A percentile compares a stretch with the other conserved stretches of the same genome.
Evolutionary conservation across 2,888 invertebrate species (phyloP).

Genomic region (Tupiocoris notatus): DNA sequence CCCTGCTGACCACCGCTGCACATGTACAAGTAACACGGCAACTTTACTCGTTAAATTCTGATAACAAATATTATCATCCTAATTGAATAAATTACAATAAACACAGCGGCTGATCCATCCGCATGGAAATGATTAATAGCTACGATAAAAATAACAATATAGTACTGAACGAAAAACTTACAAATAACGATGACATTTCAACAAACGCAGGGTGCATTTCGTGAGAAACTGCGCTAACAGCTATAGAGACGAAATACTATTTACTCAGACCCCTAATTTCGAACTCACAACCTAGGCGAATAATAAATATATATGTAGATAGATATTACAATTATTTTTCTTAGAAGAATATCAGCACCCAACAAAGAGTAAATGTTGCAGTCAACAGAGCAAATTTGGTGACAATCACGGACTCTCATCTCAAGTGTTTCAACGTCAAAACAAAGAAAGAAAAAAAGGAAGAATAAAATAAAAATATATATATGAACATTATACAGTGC

Average conservation of each 20-base stretch:
- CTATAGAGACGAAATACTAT: background rate
- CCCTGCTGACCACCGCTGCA: too few relatives aligned
- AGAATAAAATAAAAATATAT: constrained; percentile 23
- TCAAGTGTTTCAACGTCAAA: background rate
- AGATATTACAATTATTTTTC: constrained; percentile 12
- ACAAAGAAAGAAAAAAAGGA: background rate
- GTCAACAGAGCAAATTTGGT: background rate
- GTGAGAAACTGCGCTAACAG: background rate
- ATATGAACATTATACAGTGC: constrained; percentile 9
- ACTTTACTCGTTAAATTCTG: background rate
- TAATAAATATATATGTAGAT: constrained; percentile 10
- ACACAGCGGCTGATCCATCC: background rate
- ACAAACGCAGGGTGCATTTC: background rate
- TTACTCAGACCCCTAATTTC: background rate
- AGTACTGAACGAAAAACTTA: background rate
- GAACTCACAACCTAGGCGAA: background rate
- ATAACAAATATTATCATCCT: background rate
- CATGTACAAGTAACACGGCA: too few relatives aligned
- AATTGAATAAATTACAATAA: background rate
- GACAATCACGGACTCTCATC: background rate
- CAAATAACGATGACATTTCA: background rate
- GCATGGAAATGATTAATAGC: background rate
- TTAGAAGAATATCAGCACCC: constrained; percentile 31
- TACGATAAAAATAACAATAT: background rate
- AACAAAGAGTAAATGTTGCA: background rate